Evolutionary conservation across 2,797 vertebrate genomes (phyloP), one percentile per base, ranked within the genome.

Genomic region (Pseudocheirus occidentalis): DNA sequence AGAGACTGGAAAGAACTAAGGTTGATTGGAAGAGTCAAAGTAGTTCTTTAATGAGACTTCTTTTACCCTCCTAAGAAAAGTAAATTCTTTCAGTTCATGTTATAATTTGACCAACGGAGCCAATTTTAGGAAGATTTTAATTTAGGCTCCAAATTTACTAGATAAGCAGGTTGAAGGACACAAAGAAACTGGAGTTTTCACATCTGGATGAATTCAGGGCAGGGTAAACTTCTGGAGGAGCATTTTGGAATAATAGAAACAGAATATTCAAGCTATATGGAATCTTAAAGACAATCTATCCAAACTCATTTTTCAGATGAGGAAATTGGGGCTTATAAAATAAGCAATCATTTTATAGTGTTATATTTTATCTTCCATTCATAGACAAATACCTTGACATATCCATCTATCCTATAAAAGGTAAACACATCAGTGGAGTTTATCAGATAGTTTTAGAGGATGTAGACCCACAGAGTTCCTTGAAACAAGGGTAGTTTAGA

Each of bases 1-100:
- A 81, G 95, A 94, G n/a, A 12, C 52, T 59, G 95, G 81, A 96
- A 95, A 12, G 62, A 91, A 58, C 40, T 57, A n/a, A 93, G 10
- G 93, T 91, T 92, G 54, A 57, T 54, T 27, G 81, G 94, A 73
- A 93, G 91, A 91, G 28, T 58, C 28, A 55, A 55, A 53, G 53
- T 53, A 90, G 24, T 54, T 31, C 0, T 87, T 54, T n/a, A 34
- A 9, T 5, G n/a, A 13, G 0, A 5, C 1, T 40, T 54, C 29
- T 54, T 90, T 91, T 95, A 91, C 59, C 90, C 87, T 58, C 21
- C 52, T 91, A 53, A 90, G 91, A 94, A 94, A 94, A 93, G 7
- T 5, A 62, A 21, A 50, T 10, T 57, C 90, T 57, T 92, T 53
- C 34, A 57, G 90, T 81, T n/a, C n/a, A 7, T n/a, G 27, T 46